Conservation (phyloP, 1,140 invertebrate genomes). For the Neotoxoptera formosana region DNA sequence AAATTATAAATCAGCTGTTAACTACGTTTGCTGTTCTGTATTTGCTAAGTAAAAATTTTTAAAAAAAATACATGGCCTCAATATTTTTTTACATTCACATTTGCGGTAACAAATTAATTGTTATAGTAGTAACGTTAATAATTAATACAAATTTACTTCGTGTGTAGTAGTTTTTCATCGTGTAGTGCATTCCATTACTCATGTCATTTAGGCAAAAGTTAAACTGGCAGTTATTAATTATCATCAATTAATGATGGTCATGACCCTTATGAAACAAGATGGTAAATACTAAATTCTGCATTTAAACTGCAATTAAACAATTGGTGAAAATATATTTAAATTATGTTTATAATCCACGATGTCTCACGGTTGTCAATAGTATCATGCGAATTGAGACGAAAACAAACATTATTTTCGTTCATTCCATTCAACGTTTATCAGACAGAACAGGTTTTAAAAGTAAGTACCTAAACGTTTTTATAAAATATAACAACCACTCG, state of each 20-base stretch:
- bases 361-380: conserved; percentile 33
- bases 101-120: conserved; percentile 29
- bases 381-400: background rate
- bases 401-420: background rate
- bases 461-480: conserved; percentile 4
- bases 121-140: conserved; percentile 13
- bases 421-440: background rate
- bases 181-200: conserved; percentile 9
- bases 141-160: conserved; percentile 49
- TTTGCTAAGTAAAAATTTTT: conserved; percentile 16
- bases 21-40: background rate
- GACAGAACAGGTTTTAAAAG: conserved; percentile 6
- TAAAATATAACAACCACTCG: background rate
- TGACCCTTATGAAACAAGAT: conserved; percentile 43
- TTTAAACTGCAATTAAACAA: conserved; percentile 41
- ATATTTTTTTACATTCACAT: conserved; percentile 5
- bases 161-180: conserved; percentile 38
- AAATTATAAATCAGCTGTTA: background rate
- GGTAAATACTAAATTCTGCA: conserved; percentile 27
- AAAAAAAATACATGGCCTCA: background rate
- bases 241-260: conserved; percentile 41
- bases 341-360: conserved; percentile 26
- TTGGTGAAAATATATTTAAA: conserved; percentile 39
- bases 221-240: conserved; percentile 48
- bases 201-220: conserved; percentile 30